Evolutionary conservation across 2,113 vertebrate species (phyloP), one percentile per base, ranked within the genome.

Genomic region (Carassius carassius): DNA sequence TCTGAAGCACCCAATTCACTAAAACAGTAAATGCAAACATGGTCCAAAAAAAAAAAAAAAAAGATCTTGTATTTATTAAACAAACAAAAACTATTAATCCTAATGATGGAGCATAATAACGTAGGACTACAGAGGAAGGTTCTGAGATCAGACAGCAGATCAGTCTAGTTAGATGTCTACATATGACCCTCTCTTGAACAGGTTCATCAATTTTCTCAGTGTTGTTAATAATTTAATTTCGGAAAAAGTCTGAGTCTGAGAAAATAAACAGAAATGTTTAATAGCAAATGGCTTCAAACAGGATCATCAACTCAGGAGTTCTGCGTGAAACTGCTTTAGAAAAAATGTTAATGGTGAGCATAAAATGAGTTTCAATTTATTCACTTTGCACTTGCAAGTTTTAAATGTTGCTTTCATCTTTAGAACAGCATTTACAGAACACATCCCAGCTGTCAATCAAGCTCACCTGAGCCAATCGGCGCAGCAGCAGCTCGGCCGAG

Each of bases 401-500:
- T 1, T 49, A 3, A 49, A 49, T 3, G 47, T 49, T 12, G 41
- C 41, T 41, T 41, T 41, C 8, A 41, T 8, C 41, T 49, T 49
- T 12, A 49, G 47, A 49, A 49, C 3, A 49, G 3, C 47, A 49
- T 49, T 49, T 49, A 3, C 47, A 49, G 47, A 49, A 49, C 73
- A 29, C 41, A 47, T 51, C 13, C 6, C 5, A 7, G 25, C 25
- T 37, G 19, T 72, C 1, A 2, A 3, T 19, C 91, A 51, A 2
- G 19, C 90, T 74, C 54, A 99, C 98, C 97, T 99, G 98, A 87
- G 98, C 97, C 0, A 99, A 94, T 51, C 98, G 96, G 44, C 96
- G 93, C 23, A 99, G 95, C 60, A 99, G 95, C 90, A 99, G 95
- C 92, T 99, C 98, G 0, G 98, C 98, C 0, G 97, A 97, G 0